Base-by-base conservation (phyloP, 1,140 invertebrate species). In the Drosophila burlai region DNA sequence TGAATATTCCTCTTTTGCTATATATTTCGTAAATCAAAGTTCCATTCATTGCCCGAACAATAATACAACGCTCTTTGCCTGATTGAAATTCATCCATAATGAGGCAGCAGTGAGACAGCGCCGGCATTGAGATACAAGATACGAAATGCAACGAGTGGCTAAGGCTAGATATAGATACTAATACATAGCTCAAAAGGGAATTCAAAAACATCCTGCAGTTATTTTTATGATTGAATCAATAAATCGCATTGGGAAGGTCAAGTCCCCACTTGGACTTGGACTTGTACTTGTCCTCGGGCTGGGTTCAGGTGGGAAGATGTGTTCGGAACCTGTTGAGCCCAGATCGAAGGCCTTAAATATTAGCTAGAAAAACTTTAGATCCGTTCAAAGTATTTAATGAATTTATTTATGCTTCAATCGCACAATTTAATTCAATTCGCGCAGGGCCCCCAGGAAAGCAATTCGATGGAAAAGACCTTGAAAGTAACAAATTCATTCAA, bases 201-300 rank as follows among this genome's bases (percentile, higher is more conserved):
- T 15, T 55, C 40, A 40, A 55, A 61, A 78, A 74, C 76, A 81
- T 59, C 63, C 81, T 84, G 83, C 83, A 81, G 77, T 80, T 74
- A 77, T 87, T 89, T 74, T 80, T 86, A 65, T 72, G 67, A 89
- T 89, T 81, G 77, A 89, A 87, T 89, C 83, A 87, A 87, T 87
- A 89, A 59, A 66, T 52, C 63, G 80, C 76, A 76, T 42, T 64
- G 58, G 49, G 58, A 74, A 74, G 80, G 80, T 58, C 67, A 76
- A 80, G 76, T 82, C 74, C 55, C 67, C 63, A 38, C 52, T 55
- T 29, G 71, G 72, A 63, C 67, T 62, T 52, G 40, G 16, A 36
- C 55, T 18, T 16, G 21, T 15, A 7, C 54, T 59, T 59, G 29
- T 34, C 18, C 31, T 36, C 13, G 52, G 52, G 7, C 34, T 24